Conservation (phyloP, 1,140 invertebrate species). For the Drosophila nebulosa region DNA sequence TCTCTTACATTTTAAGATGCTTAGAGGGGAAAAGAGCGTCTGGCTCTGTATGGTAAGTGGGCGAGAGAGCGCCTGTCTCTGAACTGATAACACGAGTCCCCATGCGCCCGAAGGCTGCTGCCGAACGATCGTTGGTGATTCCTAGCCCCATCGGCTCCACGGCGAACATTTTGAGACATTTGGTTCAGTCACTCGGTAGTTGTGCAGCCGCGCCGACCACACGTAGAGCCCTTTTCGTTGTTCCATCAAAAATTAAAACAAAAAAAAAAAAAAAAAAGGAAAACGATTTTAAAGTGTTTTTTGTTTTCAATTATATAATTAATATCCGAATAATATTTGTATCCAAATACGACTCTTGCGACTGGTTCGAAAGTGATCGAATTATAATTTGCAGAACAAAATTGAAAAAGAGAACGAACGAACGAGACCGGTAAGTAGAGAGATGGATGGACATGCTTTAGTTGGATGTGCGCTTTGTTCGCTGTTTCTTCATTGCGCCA, state of each 20-base stretch:
- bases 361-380: constrained; percentile 23
- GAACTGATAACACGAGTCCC: background rate
- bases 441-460: constrained; percentile 24
- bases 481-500: constrained; percentile 42
- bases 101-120: constrained; percentile 2
- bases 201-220: constrained; percentile 38
- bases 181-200: constrained; percentile 64
- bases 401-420: background rate
- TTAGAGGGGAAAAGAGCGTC: background rate
- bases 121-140: constrained; percentile 14
- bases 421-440: constrained; percentile 58
- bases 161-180: background rate
- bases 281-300: constrained; percentile 18
- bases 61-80: background rate
- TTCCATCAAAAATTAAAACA: background rate
- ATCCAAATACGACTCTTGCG: constrained; percentile 1
- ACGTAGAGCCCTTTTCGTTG: constrained; percentile 14
- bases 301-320: background rate
- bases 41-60: too few species aligned
- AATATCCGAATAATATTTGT: background rate
- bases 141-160: constrained; percentile 2
- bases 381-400: background rate
- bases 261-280: constrained; percentile 5
- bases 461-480: constrained; percentile 35
- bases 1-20: background rate